A percentile compares a stretch with the other conserved stretches of the same genome.
Evolutionary conservation across 2,797 vertebrate species (phyloP).

Genomic region (Parambassis ranga): DNA sequence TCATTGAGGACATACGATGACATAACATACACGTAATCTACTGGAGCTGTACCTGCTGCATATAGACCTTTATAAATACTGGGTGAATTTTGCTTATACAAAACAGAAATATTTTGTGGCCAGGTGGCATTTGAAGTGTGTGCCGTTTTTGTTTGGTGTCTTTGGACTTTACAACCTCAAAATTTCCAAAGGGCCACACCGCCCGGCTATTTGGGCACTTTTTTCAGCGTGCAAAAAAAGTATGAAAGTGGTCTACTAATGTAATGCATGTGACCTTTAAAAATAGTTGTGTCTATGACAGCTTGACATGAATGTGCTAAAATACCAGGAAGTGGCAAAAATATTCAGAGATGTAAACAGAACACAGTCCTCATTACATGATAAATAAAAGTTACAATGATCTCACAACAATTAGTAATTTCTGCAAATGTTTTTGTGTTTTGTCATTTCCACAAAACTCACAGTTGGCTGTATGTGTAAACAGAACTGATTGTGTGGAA

Average conservation of each 20-base stretch:
- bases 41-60: too few species aligned
- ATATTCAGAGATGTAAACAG: too few species aligned
- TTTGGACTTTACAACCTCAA: neutral
- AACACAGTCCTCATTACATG: neutral
- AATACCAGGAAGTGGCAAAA: too few species aligned
- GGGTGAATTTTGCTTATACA: too few species aligned
- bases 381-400: neutral
- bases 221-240: neutral
- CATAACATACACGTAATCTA: too few species aligned
- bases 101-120: neutral
- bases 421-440: neutral
- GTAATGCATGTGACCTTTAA: constrained; percentile 12
- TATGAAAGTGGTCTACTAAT: neutral
- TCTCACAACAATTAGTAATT: neutral
- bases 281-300: constrained; percentile 6
- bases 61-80: too few species aligned
- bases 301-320: neutral
- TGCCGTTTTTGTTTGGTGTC: neutral
- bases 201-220: neutral
- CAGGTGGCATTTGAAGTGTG: neutral
- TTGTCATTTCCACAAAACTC: neutral
- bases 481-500: constrained; percentile 37
- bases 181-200: neutral
- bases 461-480: constrained; percentile 6
- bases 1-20: too few species aligned